Percentiles rank a stretch among this genome's conserved stretches.
Conservation (phyloP, 2,113 vertebrate genomes). For the Dasyurus viverrinus region DNA sequence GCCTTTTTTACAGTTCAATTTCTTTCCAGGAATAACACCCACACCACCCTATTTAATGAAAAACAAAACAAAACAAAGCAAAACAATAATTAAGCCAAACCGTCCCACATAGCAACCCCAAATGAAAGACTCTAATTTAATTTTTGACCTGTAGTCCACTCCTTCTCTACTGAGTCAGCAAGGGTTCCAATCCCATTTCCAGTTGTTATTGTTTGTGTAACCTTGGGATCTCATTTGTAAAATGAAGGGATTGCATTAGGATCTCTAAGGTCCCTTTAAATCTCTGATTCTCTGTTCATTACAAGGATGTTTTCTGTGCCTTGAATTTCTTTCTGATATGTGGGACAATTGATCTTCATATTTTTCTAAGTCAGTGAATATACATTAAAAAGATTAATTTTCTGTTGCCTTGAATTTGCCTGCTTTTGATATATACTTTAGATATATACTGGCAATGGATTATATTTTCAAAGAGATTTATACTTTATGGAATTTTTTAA, state of each 20-base stretch:
- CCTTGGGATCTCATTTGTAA: neutral
- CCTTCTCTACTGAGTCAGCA: neutral
- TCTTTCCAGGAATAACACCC: neutral
- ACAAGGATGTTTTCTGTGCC: neutral
- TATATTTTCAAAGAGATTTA: neutral
- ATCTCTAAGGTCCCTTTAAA: neutral
- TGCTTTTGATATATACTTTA: neutral
- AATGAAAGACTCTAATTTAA: neutral
- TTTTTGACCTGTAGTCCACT: neutral
- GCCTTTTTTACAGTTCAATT: neutral
- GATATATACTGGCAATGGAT: neutral
- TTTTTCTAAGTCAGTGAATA: slow-evolving; percentile 18
- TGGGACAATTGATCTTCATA: neutral
- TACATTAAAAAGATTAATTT: neutral
- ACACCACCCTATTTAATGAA: neutral
- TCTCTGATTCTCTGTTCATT: neutral
- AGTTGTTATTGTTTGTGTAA: neutral
- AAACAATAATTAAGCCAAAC: neutral
- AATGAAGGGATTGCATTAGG: neutral
- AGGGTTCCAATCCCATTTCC: neutral
- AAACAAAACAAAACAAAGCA: neutral
- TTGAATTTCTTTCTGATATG: neutral
- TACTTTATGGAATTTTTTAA: neutral
- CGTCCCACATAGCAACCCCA: neutral
- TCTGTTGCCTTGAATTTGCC: neutral